Percentiles rank a stretch among this genome's conserved stretches.
phyloP scores from a whole-genome alignment of 1,140 invertebrate species.

The Drosophila lacteicornis region DNA sequence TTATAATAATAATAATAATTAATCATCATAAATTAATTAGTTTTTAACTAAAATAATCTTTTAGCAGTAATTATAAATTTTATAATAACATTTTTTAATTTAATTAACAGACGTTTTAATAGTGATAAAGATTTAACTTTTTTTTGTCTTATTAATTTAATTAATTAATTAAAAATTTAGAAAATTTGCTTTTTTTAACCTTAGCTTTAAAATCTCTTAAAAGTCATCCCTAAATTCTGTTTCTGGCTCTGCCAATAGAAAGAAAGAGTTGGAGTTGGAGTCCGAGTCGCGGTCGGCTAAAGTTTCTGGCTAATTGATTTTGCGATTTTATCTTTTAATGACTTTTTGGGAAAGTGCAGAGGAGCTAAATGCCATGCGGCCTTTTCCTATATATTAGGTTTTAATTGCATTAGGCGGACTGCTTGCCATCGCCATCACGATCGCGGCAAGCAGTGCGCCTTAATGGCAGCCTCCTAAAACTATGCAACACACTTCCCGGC shows the following conservation, averaged over 20 bases:
- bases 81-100: too few relatives aligned
- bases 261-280: constrained; percentile 11
- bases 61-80: too few relatives aligned
- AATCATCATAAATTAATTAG: too few relatives aligned
- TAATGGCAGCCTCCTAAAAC: constrained; percentile 18
- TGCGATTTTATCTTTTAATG: constrained; percentile 84
- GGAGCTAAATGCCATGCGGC: constrained; percentile 32
- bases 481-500: constrained; percentile 7
- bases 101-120: too few relatives aligned
- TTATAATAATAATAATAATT: too few relatives aligned
- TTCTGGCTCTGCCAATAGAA: constrained; percentile 8
- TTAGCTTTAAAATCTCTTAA: not conserved
- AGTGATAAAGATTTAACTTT: too few relatives aligned
- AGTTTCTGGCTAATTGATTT: constrained; percentile 83
- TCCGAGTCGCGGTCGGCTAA: constrained; percentile 46
- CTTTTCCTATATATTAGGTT: constrained; percentile 41
- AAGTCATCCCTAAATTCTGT: not conserved
- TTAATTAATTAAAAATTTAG: too few relatives aligned
- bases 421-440: not conserved
- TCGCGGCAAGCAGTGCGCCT: constrained; percentile 4
- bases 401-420: constrained; percentile 58
- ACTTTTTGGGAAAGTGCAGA: constrained; percentile 72
- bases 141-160: too few relatives aligned
- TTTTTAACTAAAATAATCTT: too few relatives aligned
- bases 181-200: too few relatives aligned